Base-by-base conservation (phyloP, 1,140 invertebrate species). In the Lucilia sericata region DNA sequence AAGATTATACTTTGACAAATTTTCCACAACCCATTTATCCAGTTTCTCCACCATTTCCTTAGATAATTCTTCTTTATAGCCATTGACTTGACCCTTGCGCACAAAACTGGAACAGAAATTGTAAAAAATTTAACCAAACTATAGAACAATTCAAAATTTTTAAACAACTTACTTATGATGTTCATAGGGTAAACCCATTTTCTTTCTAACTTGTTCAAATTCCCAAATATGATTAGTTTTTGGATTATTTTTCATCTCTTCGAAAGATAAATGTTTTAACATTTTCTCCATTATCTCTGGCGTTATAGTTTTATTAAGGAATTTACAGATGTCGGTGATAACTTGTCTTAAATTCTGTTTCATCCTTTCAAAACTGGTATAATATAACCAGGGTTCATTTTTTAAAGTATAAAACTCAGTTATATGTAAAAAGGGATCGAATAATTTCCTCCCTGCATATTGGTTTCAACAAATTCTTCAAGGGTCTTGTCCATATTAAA, bases 291-390 rank as follows among this genome's bases (percentile, higher is more conserved):
- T 88, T 85, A 87, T 86, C 9, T 87, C 30, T 0, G 86, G 83
- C 0, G 83, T 86, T 4, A 88, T 82, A 0, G 85, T 65, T 78
- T 87, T 88, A 21, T 87, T 74, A 0, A 90, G 81, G 82, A 90
- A 90, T 5, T 70, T 19, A 17, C 86, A 88, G 0, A 90, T 51
- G 13, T 90, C 86, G 0, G 84, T 82, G 8, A 90, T 85, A 4
- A 90, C 86, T 12, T 81, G 60, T 0, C 85, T 34, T 2, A 90
- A 83, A 87, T 90, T 82, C 3, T 17, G 74, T 55, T 90, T 90
- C 89, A 90, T 95, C 82, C 96, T 94, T 91, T 97, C 96, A 86
- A 96, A 97, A 88, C 96, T 96, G n/a, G 96, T 89, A 87, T 96
- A 96, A 2, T 95, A 89, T 36, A 97, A 85, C 90, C 96, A 96